These are phyloP conservation scores for Hypotaenidia okinawae DNA, from an alignment of 2,797 vertebrate genomes.

Conservation along the genomic window DNA sequence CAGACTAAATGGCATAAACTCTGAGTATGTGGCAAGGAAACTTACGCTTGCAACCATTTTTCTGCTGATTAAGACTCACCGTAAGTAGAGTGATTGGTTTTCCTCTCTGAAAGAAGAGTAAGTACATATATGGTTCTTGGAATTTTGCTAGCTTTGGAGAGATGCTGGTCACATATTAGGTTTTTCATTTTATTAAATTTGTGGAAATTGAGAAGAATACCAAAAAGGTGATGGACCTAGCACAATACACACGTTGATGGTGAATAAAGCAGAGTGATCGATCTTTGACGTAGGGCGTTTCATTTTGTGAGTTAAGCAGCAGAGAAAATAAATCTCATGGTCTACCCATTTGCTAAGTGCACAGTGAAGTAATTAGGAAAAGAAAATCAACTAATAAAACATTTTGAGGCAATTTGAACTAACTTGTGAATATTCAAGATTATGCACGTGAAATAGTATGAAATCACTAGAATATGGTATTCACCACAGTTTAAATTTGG, in stretches of 20 bases:
- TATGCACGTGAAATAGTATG: neutral
- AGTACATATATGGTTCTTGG: rapidly evolving
- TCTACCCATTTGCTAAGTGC: neutral
- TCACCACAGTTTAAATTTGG: neutral
- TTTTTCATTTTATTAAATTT: neutral
- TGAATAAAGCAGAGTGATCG: neutral
- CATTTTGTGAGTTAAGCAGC: neutral
- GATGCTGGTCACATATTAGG: neutral
- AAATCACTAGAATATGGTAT: neutral
- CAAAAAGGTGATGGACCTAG: neutral
- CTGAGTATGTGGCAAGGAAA: neutral
- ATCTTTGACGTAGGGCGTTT: neutral
- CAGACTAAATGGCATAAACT: neutral
- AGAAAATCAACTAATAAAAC: neutral
- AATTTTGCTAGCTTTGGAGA: neutral
- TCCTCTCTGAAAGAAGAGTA: neutral
- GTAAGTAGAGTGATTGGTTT: neutral
- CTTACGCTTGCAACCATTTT: neutral
- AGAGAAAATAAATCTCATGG: neutral
- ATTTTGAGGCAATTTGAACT: neutral
- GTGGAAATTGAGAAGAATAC: neutral
- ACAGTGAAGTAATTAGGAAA: neutral
- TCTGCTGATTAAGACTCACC: neutral
- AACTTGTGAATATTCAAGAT: neutral
- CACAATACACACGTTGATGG: rapidly evolving